Conservation (phyloP, 1,140 invertebrate genomes). For the Dendroctonus ponderosae region DNA sequence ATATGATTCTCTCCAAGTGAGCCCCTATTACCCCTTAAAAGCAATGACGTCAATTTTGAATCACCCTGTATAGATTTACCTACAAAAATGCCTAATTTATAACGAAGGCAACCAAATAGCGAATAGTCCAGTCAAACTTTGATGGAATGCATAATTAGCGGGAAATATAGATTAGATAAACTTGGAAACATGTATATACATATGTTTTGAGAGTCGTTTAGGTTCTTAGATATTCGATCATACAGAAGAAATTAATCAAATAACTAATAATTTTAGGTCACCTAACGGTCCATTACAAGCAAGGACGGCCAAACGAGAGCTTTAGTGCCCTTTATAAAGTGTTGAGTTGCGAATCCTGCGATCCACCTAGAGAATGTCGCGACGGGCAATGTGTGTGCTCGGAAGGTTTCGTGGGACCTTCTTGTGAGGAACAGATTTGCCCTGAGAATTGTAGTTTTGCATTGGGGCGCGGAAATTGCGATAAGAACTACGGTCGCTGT, state of each 20-base stretch:
- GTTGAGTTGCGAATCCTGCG: slow-evolving; percentile 71
- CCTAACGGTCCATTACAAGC: slow-evolving; percentile 80
- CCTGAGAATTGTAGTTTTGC: slow-evolving; percentile 76
- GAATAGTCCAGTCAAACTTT: no score
- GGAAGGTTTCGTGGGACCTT: slow-evolving; percentile 67
- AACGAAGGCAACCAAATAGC: no score
- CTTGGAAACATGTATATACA: no score
- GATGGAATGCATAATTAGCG: no score
- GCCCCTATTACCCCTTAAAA: no score
- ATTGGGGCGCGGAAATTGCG: slow-evolving; percentile 68
- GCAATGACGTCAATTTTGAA: no score
- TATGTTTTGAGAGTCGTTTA: no score
- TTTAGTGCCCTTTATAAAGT: slow-evolving; percentile 87
- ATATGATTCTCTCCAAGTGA: no score
- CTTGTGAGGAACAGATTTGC: slow-evolving; percentile 75
- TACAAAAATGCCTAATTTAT: no score
- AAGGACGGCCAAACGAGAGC: slow-evolving; percentile 70
- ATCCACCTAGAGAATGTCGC: slow-evolving; percentile 67
- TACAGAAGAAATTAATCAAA: neutral
- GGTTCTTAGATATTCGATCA: no score
- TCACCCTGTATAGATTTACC: no score
- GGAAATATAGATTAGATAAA: no score
- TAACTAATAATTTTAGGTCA: slow-evolving; percentile 57
- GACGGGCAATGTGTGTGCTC: slow-evolving; percentile 74
- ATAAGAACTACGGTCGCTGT: slow-evolving; percentile 76